A percentile compares a stretch with the other conserved stretches of the same genome.
Conservation (phyloP, 1,140 invertebrate species). For the Forficula auricularia region DNA sequence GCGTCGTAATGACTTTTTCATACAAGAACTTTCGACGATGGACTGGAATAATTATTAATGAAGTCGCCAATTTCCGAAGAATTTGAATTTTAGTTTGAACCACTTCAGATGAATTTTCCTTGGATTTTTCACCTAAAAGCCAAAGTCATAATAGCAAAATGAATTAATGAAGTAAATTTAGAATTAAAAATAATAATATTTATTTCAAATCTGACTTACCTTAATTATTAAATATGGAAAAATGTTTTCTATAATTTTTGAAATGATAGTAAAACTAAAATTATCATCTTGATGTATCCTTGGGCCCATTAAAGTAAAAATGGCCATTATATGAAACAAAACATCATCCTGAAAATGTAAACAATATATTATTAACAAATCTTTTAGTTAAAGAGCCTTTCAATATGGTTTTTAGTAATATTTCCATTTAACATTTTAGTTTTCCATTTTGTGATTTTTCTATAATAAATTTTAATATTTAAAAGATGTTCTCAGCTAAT, state of each 20-base stretch:
- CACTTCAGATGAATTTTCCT: constrained; percentile 27
- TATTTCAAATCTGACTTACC: neutral
- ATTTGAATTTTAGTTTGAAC: constrained; percentile 37
- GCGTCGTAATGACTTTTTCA: constrained; percentile 52
- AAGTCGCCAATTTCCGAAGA: constrained; percentile 76
- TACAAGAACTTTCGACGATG: constrained; percentile 69
- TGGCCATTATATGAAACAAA: constrained; percentile 77
- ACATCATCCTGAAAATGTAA: constrained; percentile 44
- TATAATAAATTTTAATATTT: too few relatives aligned
- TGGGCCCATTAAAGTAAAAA: constrained; percentile 90
- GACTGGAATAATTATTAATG: constrained; percentile 72
- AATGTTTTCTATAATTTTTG: constrained; percentile 74
- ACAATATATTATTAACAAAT: constrained; percentile 1
- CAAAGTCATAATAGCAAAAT: constrained; percentile 3
- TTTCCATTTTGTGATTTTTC: neutral
- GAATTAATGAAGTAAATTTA: neutral
- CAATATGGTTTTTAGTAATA: neutral
- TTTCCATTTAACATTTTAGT: neutral
- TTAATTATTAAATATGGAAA: constrained; percentile 57
- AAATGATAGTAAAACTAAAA: constrained; percentile 85
- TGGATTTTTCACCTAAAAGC: constrained; percentile 26
- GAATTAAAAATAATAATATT: neutral
- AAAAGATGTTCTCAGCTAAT: too few relatives aligned
- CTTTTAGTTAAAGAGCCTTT: neutral
- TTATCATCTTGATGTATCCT: constrained; percentile 81